A percentile compares a stretch with the other conserved stretches of the same genome.
These are phyloP conservation scores for Gila orcuttii DNA, from an alignment of 2,113 vertebrate genomes.

Conservation along the genomic window DNA sequence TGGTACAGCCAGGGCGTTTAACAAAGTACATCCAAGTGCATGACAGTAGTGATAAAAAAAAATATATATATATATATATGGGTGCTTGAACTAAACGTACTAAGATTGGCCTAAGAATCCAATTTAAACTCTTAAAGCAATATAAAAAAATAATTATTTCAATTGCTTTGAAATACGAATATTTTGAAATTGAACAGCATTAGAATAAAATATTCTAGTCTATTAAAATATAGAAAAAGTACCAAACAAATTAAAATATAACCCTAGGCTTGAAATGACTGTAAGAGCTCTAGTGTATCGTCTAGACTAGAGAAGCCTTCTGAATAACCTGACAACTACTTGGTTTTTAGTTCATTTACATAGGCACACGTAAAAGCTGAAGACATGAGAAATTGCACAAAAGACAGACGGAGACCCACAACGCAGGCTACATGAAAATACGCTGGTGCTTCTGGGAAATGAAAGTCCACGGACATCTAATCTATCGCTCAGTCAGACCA, in stretches of 20 bases:
- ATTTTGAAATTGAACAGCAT: neutral
- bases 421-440: neutral
- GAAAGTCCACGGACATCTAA: neutral
- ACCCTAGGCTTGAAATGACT: constrained; percentile 10
- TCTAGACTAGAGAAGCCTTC: constrained; percentile 19
- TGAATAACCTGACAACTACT: neutral
- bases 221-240: constrained; percentile 28
- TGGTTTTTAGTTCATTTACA: neutral
- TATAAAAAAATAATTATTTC: too few relatives aligned
- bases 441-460: neutral
- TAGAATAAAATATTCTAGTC: neutral
- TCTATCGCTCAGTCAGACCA: constrained; percentile 16
- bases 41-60: constrained; percentile 1
- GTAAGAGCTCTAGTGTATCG: neutral
- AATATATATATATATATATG: neutral
- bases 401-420: neutral
- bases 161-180: neutral
- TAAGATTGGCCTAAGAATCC: neutral
- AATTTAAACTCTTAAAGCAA: neutral
- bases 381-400: constrained; percentile 20
- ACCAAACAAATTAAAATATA: neutral
- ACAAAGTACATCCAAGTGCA: constrained; percentile 26
- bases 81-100: neutral
- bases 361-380: constrained; percentile 35
- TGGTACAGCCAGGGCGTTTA: neutral